Evolutionary conservation across 2,113 vertebrate genomes (phyloP).

Genomic region (Alouatta palliata): DNA sequence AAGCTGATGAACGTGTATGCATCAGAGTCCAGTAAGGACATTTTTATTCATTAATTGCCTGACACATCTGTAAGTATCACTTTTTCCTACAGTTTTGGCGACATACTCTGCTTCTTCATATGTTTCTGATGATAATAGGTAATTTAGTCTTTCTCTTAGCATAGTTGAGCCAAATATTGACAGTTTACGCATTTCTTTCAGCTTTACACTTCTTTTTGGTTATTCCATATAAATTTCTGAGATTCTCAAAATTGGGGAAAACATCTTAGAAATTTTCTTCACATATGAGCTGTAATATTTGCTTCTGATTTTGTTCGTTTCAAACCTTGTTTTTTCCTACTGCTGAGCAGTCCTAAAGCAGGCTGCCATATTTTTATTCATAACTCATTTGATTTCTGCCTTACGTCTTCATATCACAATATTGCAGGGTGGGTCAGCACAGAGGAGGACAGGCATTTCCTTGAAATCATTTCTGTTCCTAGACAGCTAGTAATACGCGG

Average conservation of each 20-base stretch:
- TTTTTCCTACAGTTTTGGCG: neutral
- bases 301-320: neutral
- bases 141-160: neutral
- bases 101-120: neutral
- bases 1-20: neutral
- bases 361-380: neutral
- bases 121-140: neutral
- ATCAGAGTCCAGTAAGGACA: neutral
- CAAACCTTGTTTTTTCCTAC: neutral
- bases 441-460: neutral
- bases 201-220: neutral
- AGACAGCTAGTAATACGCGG: neutral
- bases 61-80: neutral
- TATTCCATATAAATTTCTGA: neutral
- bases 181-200: neutral
- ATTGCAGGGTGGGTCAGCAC: no score
- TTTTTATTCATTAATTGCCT: neutral
- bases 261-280: neutral
- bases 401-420: neutral
- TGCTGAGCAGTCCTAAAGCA: neutral
- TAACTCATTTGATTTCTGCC: neutral
- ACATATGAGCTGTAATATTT: neutral
- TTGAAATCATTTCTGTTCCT: neutral
- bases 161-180: neutral
- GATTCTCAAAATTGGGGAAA: neutral